Conservation (phyloP, 2,888 invertebrate genomes). For the Physocephala rufipes region DNA sequence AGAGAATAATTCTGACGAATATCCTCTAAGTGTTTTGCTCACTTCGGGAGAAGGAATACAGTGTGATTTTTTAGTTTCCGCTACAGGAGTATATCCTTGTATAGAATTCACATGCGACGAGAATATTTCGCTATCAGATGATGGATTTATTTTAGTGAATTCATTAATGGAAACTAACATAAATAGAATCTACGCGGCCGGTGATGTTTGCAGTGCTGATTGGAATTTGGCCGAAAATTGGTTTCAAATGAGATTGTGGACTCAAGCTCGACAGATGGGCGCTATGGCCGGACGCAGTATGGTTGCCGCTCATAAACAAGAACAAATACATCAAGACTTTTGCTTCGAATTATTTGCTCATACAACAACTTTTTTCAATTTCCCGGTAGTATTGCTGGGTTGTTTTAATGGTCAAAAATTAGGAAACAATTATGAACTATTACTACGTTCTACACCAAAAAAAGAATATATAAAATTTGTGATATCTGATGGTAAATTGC, state of each 20-base stretch:
- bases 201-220: slow-evolving; percentile 88
- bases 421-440: slow-evolving; percentile 80
- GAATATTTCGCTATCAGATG: slow-evolving; percentile 69
- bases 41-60: slow-evolving; percentile 74
- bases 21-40: slow-evolving; percentile 78
- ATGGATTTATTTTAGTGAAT: slow-evolving; percentile 88
- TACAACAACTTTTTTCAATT: slow-evolving; percentile 93
- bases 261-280: slow-evolving; percentile 98
- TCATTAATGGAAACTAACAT: slow-evolving; percentile 85
- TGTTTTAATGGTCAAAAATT: slow-evolving; percentile 93
- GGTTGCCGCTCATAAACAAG: slow-evolving; percentile 69
- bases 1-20: slow-evolving; percentile 64
- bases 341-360: slow-evolving; percentile 98
- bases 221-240: slow-evolving; percentile 84
- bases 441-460: slow-evolving; percentile 84
- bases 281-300: slow-evolving; percentile 92
- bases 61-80: slow-evolving; percentile 93
- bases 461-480: slow-evolving; percentile 89
- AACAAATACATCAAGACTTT: slow-evolving; percentile 85
- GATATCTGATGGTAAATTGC: slow-evolving; percentile 81
- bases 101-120: slow-evolving; percentile 70
- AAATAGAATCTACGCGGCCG: slow-evolving; percentile 88
- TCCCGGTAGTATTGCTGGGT: slow-evolving; percentile 90
- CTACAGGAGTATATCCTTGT: slow-evolving; percentile 89
- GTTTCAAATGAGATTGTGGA: slow-evolving; percentile 97